phyloP scores from a whole-genome alignment of 2,888 invertebrate genomes.

The Mystacides longicornis region DNA sequence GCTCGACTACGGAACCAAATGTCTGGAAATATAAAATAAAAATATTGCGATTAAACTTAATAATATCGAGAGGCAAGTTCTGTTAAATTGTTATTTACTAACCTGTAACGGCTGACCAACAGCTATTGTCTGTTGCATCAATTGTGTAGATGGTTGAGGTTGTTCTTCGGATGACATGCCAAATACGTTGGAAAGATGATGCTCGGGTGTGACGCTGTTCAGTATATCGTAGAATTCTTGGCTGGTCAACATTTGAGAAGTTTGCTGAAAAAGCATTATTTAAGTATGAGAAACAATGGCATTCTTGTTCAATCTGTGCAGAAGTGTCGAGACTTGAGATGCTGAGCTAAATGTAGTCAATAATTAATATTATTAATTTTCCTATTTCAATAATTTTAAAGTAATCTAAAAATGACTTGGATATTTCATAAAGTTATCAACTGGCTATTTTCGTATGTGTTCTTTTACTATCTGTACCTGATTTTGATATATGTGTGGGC shows the following conservation, averaged over 20 bases:
- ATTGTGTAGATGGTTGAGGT: slow-evolving; percentile 30
- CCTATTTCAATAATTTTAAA: no score
- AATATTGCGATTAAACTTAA: slow-evolving; percentile 1
- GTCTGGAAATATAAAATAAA: slow-evolving; percentile 29
- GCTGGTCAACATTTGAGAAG: slow-evolving; percentile 30
- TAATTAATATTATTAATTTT: no score
- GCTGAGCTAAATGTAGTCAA: no score
- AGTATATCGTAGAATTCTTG: slow-evolving; percentile 42
- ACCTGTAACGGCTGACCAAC: slow-evolving; percentile 33
- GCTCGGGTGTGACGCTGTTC: slow-evolving; percentile 37
- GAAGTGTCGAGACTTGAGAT: no score
- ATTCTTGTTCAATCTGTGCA: no score
- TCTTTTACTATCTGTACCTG: no score
- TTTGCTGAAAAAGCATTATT: slow-evolving; percentile 17
- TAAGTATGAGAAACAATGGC: no score
- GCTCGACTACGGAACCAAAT: slow-evolving; percentile 32
- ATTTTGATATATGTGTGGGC: slow-evolving; percentile 1
- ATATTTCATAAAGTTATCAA: no score
- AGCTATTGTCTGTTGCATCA: slow-evolving; percentile 29
- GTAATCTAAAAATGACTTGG: no score
- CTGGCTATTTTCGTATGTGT: no score
- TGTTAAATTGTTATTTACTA: neutral
- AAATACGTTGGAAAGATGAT: slow-evolving; percentile 42
- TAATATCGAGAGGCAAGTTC: neutral
- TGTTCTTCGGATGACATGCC: slow-evolving; percentile 39